Conservation (phyloP, 2,797 vertebrate species). For the Phaenicophaeus curvirostris region DNA sequence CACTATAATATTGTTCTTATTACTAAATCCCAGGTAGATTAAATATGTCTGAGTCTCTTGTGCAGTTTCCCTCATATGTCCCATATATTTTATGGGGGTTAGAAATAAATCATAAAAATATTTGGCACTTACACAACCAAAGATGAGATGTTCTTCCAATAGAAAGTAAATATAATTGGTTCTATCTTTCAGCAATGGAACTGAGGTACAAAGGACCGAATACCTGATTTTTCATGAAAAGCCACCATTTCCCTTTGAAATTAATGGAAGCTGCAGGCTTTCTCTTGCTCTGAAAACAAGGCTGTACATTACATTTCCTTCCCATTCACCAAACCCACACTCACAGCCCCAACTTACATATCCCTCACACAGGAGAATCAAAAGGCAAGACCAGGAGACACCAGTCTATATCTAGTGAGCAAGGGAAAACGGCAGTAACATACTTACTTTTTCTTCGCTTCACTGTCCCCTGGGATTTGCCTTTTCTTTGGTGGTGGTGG, state of each 20-base stretch:
- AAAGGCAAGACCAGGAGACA: background rate
- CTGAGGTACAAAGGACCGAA: background rate
- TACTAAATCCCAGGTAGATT: background rate
- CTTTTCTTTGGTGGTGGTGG: conserved; percentile 90
- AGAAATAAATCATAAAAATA: background rate
- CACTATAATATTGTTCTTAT: background rate
- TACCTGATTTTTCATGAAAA: background rate
- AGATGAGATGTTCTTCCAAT: background rate
- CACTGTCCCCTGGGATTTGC: conserved; percentile 85
- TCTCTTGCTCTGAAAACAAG: background rate
- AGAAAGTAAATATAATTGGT: background rate
- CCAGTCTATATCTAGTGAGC: background rate
- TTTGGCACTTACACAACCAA: background rate
- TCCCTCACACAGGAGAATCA: background rate
- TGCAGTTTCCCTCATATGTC: background rate
- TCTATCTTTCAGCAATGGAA: background rate
- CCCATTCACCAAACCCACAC: background rate
- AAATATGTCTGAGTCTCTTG: background rate
- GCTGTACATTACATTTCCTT: background rate
- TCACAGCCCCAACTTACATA: background rate
- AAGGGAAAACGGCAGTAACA: background rate
- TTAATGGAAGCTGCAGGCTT: background rate
- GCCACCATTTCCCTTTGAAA: background rate
- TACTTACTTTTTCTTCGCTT: conserved; percentile 87
- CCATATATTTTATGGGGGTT: background rate